These are phyloP conservation scores for Corythaixoides concolor DNA, from an alignment of 2,113 vertebrate species.

Conservation along the genomic window DNA sequence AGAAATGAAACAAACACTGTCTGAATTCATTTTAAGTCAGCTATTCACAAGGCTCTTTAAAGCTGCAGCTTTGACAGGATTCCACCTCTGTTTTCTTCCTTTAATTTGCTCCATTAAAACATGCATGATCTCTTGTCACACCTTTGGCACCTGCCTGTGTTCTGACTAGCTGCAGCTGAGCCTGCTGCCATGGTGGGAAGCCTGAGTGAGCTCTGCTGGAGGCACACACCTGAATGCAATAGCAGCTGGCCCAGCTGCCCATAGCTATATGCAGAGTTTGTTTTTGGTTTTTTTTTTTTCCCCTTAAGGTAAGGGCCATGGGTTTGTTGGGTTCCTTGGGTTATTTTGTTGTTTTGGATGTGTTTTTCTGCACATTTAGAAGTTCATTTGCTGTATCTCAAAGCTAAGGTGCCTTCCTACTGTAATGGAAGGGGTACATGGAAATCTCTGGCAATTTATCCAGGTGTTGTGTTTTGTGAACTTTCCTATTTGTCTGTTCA, in stretches of 20 bases:
- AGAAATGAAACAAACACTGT: background rate
- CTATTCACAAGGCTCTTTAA: background rate
- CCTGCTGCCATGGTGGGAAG: background rate
- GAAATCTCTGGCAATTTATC: background rate
- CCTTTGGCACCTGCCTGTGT: background rate
- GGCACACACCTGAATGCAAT: background rate
- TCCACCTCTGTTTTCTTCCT: background rate
- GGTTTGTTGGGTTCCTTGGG: background rate
- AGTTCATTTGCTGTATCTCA: too few species aligned
- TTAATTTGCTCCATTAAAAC: background rate
- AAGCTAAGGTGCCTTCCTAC: background rate
- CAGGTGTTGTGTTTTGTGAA: background rate
- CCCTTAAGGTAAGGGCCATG: background rate
- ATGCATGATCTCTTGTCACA: background rate
- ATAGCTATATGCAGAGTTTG: background rate
- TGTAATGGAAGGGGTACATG: background rate
- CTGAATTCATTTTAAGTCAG: conserved; percentile 1
- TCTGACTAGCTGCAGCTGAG: background rate
- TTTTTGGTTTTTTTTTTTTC: background rate
- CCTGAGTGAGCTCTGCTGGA: background rate
- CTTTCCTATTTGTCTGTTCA: background rate
- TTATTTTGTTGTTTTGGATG: background rate
- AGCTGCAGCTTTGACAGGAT: background rate
- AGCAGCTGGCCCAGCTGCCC: background rate
- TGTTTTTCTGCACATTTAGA: background rate